Percentiles rank a stretch among this genome's conserved stretches.
These are phyloP conservation scores for Anthoscopus minutus DNA, from an alignment of 2,113 vertebrate species.

Conservation along the genomic window DNA sequence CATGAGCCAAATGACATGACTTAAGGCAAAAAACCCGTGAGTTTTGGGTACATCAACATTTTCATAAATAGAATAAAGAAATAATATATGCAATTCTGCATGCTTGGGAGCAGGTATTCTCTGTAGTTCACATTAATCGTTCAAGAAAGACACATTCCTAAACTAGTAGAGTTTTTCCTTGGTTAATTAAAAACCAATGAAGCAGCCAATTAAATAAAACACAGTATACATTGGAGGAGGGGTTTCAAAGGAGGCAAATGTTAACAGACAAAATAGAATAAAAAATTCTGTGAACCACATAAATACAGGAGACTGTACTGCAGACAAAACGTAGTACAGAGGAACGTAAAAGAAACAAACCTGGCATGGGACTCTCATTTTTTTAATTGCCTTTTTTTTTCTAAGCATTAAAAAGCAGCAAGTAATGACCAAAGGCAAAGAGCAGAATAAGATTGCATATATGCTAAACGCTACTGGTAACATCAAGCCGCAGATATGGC, in stretches of 20 bases:
- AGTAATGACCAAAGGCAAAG: not conserved
- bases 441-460: not conserved
- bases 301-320: not conserved
- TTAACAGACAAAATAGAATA: not conserved
- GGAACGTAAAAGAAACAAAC: not conserved
- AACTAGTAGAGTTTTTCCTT: not conserved
- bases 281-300: not conserved
- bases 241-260: not conserved
- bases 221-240: not conserved
- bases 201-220: not conserved
- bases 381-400: not conserved
- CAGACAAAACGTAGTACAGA: not conserved
- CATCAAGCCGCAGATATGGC: constrained; percentile 16
- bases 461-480: constrained; percentile 11
- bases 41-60: not conserved
- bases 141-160: not conserved
- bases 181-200: not conserved
- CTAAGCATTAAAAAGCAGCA: not conserved
- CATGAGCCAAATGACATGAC: not conserved
- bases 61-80: not conserved
- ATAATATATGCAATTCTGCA: not conserved
- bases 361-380: not conserved
- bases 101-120: not conserved
- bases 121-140: not conserved
- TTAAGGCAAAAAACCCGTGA: not conserved